Base-by-base conservation (phyloP, 1,140 invertebrate genomes). In the Drosophila orosa region DNA sequence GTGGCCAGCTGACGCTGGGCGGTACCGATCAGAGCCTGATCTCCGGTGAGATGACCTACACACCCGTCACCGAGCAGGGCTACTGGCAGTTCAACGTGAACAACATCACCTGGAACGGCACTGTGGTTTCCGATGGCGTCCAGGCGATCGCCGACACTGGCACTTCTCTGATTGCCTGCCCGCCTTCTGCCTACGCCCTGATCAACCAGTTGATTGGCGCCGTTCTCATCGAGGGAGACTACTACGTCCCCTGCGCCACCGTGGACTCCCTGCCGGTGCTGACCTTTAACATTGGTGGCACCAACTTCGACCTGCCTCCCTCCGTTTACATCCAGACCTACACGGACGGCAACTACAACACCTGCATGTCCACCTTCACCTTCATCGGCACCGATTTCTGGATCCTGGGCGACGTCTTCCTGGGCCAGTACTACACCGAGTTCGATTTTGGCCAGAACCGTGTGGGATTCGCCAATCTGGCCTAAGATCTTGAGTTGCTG, bases 351-450 rank as follows among this genome's bases (percentile, higher is more conserved):
- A 39, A 47, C 35, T 24, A 29, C 44, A 94, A 98, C 54, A 60
- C 19, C 54, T 99, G 98, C 91, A 92, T 99, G 54, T 98, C 96
- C 90, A 98, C 98, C 58, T 99, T 99, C 92, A 97, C 62, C n/a
- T 77, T 59, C 6, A 80, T 84, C 19, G 66, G 86, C 29, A 89
- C 84, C 22, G 97, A 97, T 10, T 91, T 91, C 47, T 91, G 90
- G 90, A 90, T 91, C 27, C 54, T 91, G 8, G 90, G 90, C 24
- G 95, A 96, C 86, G 94, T 95, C 35, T 96, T 96, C 87, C 95
- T 96, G 75, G 95, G 95, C 13, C 93, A 93, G 63, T 95, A 93
- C 86, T 96, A 95, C 90, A 95, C 95, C 3, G 94, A 95, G 86
- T 96, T 96, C 86, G 95, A 96, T 91, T 76, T 95, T 74, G 94